Evolutionary conservation across 2,113 vertebrate genomes (phyloP).

Genomic region (Fregetta grallaria): DNA sequence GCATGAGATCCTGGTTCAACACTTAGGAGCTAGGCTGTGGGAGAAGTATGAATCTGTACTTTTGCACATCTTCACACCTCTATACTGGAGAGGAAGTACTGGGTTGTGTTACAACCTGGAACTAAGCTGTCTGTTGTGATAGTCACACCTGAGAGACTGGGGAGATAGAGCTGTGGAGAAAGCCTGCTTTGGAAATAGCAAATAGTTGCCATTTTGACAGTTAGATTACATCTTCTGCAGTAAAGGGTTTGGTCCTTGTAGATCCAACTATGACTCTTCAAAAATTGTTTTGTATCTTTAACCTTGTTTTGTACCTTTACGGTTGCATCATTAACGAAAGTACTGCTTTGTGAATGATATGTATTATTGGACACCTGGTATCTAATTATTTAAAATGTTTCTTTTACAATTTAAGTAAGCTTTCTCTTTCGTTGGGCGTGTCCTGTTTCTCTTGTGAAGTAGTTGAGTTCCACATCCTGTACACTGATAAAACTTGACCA

Average conservation of each 20-base stretch:
- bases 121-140: not conserved
- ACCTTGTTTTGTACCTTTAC: too few species aligned
- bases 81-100: not conserved
- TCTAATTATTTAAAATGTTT: too few species aligned
- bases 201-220: not conserved
- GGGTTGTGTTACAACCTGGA: not conserved
- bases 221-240: not conserved
- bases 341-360: too few species aligned
- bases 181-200: not conserved
- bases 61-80: not conserved
- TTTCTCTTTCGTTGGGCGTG: too few species aligned
- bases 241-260: not conserved
- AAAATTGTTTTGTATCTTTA: not conserved
- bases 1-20: not conserved
- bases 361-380: too few species aligned
- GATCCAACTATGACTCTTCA: not conserved
- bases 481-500: too few species aligned
- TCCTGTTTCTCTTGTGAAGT: too few species aligned
- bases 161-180: not conserved
- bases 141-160: not conserved
- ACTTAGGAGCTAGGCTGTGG: not conserved
- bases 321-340: too few species aligned
- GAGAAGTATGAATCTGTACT: not conserved
- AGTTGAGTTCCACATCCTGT: too few species aligned
- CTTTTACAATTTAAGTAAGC: too few species aligned